These are phyloP conservation scores for Griposia aprilina DNA, from an alignment of 2,888 invertebrate genomes.

Conservation along the genomic window DNA sequence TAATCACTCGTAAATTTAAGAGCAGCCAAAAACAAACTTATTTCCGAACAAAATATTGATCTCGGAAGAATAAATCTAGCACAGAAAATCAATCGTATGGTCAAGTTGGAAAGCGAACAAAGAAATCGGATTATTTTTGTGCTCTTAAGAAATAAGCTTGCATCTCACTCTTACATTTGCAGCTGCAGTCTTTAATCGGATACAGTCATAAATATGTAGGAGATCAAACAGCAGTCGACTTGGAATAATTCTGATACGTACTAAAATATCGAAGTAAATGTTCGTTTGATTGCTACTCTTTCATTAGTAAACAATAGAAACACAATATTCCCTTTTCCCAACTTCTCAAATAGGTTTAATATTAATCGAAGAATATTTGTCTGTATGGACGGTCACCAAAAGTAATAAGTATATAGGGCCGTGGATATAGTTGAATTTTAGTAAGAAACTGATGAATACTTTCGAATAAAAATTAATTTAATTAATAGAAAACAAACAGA, in stretches of 20 bases:
- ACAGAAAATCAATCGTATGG: constrained; percentile 10
- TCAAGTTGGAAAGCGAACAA: constrained; percentile 17
- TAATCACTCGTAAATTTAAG: no score
- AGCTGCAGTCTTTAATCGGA: constrained; percentile 37
- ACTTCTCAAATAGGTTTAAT: neutral
- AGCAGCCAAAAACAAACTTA: no score
- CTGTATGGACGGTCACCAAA: no score
- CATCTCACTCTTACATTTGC: constrained; percentile 34
- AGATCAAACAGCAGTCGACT: constrained; percentile 28
- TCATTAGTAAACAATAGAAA: neutral
- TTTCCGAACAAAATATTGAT: neutral
- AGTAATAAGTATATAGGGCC: no score
- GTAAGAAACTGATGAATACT: no score
- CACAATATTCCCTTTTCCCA: neutral
- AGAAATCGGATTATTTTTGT: constrained; percentile 40
- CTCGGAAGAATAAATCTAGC: neutral
- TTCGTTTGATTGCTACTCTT: neutral
- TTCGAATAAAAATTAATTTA: no score
- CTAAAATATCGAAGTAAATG: neutral
- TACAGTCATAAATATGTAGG: constrained; percentile 40
- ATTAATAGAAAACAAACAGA: no score
- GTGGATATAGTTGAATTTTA: no score
- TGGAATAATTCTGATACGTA: constrained; percentile 18
- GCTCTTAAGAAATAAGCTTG: constrained; percentile 21
- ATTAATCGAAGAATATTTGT: neutral